Conservation (phyloP, 2,888 invertebrate genomes). For the Lochmaea crataegi region DNA sequence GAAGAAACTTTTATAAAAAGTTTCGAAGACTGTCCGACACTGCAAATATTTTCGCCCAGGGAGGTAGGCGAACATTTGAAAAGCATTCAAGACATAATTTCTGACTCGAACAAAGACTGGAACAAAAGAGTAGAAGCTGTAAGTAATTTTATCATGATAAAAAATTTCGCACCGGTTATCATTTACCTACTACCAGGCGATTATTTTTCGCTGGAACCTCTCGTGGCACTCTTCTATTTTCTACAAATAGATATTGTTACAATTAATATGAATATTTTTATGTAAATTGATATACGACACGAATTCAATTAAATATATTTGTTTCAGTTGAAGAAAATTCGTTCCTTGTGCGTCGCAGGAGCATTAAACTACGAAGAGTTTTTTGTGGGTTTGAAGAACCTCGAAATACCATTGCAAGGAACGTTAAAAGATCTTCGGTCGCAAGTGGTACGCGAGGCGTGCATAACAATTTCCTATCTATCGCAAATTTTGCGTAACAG, state of each 20-base stretch:
- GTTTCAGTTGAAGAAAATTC: slow-evolving; percentile 83
- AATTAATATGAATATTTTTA: slow-evolving; percentile 38
- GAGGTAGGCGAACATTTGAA: slow-evolving; percentile 87
- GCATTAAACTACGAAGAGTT: slow-evolving; percentile 80
- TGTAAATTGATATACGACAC: too few species aligned
- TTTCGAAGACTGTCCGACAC: slow-evolving; percentile 85
- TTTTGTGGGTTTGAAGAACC: slow-evolving; percentile 77
- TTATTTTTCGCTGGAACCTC: too few species aligned
- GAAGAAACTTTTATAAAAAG: slow-evolving; percentile 87
- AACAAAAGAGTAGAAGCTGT: slow-evolving; percentile 93
- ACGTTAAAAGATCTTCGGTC: slow-evolving; percentile 91
- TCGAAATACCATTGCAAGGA: slow-evolving; percentile 84
- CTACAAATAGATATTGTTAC: too few species aligned
- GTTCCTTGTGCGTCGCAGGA: slow-evolving; percentile 85
- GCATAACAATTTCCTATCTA: slow-evolving; percentile 93
- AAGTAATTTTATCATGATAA: slow-evolving; percentile 59
- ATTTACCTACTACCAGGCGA: too few species aligned
- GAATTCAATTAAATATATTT: too few species aligned
- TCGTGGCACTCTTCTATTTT: too few species aligned
- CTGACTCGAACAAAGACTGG: slow-evolving; percentile 90
- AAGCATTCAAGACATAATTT: slow-evolving; percentile 78
- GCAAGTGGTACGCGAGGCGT: slow-evolving; percentile 93
- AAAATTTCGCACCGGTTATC: too few species aligned
- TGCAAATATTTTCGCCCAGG: slow-evolving; percentile 84
- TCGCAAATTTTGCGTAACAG: slow-evolving; percentile 86